Percentiles rank a stretch among this genome's conserved stretches.
Evolutionary conservation across 1,140 invertebrate genomes (phyloP).

Genomic region (Bradynema listronoti): DNA sequence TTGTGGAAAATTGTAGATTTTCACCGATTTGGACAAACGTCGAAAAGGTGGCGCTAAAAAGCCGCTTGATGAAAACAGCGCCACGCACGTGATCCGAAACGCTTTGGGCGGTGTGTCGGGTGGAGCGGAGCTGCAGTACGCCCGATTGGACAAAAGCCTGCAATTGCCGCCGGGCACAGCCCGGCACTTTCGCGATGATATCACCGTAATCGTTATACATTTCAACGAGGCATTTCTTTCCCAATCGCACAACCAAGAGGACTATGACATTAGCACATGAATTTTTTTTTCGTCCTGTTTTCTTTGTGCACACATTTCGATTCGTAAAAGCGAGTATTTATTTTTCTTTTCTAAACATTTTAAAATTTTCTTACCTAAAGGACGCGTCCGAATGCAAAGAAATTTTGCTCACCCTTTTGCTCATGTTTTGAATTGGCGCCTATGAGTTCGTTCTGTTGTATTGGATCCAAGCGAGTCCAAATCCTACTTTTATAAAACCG

Average conservation of each 20-base stretch:
- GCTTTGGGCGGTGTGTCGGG: conserved; percentile 53
- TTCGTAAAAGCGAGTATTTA: not conserved
- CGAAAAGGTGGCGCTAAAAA: conserved; percentile 46
- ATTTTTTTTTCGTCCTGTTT: too few species aligned
- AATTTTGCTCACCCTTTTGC: too few species aligned
- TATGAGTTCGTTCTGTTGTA: too few species aligned
- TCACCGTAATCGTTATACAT: conserved; percentile 50
- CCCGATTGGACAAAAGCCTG: conserved; percentile 43
- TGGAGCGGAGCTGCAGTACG: conserved; percentile 52
- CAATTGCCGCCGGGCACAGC: conserved; percentile 50
- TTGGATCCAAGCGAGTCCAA: too few species aligned
- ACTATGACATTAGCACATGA: too few species aligned
- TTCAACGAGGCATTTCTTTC: too few species aligned
- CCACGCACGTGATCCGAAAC: conserved; percentile 54
- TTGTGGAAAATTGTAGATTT: conserved; percentile 32
- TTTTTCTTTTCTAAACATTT: not conserved
- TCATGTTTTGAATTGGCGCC: too few species aligned
- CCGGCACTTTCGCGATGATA: conserved; percentile 50
- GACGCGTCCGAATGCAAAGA: too few species aligned
- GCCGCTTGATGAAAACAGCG: conserved; percentile 54
- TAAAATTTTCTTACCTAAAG: not conserved
- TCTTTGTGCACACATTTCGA: too few species aligned
- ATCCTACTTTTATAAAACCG: too few species aligned
- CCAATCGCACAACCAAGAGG: too few species aligned
- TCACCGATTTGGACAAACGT: conserved; percentile 36